Conservation (phyloP, 2,797 vertebrate genomes). For the Anolis apletophallus region DNA sequence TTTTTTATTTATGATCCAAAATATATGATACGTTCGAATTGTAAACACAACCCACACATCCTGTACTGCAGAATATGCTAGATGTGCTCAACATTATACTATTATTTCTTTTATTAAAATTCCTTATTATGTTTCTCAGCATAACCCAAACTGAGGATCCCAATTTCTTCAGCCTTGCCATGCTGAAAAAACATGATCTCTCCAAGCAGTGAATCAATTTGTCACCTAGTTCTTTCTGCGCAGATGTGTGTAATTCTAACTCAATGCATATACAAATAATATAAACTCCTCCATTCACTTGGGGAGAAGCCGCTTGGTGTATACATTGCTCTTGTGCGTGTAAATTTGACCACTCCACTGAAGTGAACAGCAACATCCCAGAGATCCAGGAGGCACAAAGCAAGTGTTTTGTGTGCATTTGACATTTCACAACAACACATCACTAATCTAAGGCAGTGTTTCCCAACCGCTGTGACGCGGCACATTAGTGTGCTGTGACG, state of each 20-base stretch:
- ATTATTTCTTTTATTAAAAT: constrained; percentile 60
- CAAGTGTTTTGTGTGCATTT: neutral
- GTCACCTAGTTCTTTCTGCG: neutral
- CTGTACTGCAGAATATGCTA: constrained; percentile 57
- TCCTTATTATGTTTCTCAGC: constrained; percentile 5
- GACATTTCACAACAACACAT: neutral
- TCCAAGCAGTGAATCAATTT: neutral
- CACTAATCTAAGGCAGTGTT: too few relatives aligned
- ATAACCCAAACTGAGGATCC: neutral
- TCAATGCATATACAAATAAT: neutral
- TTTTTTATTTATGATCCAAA: constrained; percentile 58
- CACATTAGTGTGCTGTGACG: too few relatives aligned
- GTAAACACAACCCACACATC: constrained; percentile 43
- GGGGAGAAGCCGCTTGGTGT: neutral
- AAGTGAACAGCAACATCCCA: neutral
- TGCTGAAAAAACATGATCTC: neutral
- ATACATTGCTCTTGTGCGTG: constrained; percentile 4
- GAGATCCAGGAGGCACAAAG: neutral
- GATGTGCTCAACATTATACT: constrained; percentile 51
- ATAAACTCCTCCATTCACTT: neutral
- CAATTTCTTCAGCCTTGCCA: constrained; percentile 7
- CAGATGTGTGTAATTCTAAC: neutral
- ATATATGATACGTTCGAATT: constrained; percentile 35
- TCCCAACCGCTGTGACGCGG: too few relatives aligned
- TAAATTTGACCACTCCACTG: neutral